These are phyloP conservation scores for Scopus umbretta DNA, from an alignment of 2,113 vertebrate species.

Conservation along the genomic window DNA sequence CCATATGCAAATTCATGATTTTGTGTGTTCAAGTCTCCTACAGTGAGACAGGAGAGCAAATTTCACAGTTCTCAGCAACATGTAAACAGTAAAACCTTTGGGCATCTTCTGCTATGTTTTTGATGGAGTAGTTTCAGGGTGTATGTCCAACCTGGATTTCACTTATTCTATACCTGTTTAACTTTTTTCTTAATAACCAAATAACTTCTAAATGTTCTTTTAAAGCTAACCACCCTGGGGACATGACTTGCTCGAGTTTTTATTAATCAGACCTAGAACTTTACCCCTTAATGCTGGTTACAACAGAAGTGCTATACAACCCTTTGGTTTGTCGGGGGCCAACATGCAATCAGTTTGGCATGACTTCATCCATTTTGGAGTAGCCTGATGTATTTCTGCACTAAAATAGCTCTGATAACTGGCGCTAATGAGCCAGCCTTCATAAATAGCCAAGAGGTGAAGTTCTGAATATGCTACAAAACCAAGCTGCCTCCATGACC, in stretches of 20 bases:
- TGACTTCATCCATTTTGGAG: not conserved
- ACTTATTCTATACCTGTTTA: not conserved
- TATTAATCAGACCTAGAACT: not conserved
- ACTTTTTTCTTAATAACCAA: not conserved
- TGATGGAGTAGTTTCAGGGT: not conserved
- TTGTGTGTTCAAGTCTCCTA: not conserved
- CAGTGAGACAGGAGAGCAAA: not conserved
- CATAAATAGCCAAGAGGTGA: not conserved
- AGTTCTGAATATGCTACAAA: not conserved
- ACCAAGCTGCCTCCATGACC: not conserved
- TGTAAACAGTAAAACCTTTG: not conserved
- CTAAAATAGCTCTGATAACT: not conserved
- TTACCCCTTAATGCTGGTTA: not conserved
- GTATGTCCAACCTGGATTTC: not conserved
- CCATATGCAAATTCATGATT: not conserved
- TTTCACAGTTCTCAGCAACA: not conserved
- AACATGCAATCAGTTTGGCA: not conserved
- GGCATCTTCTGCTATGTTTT: not conserved
- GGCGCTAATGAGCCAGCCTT: not conserved
- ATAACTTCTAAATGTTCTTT: not conserved
- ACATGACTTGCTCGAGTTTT: not conserved
- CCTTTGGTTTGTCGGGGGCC: not conserved
- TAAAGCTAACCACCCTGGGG: not conserved
- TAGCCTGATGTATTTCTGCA: not conserved
- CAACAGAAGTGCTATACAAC: not conserved